Base-by-base conservation (phyloP, 2,888 invertebrate species). In the Nipponacmea schrenckii region DNA sequence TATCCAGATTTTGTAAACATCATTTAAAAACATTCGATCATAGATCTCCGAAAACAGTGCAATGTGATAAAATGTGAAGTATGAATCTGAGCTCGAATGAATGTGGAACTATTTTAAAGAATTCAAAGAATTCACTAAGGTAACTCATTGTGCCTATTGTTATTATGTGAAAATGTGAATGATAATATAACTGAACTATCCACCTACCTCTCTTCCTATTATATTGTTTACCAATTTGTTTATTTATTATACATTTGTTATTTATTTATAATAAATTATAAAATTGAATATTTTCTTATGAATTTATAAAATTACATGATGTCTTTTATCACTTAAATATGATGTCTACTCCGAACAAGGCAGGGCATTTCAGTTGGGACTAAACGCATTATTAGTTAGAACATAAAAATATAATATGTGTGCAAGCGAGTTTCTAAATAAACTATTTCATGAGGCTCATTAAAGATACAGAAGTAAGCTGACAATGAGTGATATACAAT, bases 231-330 rank as follows among this genome's bases (percentile, higher is more conserved):
- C 24, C 12, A 15, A 56, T 20, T 56, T 56, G 56, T 56, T 56
- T 56, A 56, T 56, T 56, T 56, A 56, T 56, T 56, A 20, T 56
- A 56, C 56, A 56, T 24, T 20, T 56, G 56, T 56, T 56, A 56
- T 56, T 56, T 56, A 56, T 56, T 56, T 56, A 24, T 24, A 56
- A 56, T 56, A 56, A 56, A 56, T 56, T 56, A 10, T 24, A 24
- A 56, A 56, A 56, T 56, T 24, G 8, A 56, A 56, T 20, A 56
- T 24, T 2, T 24, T 24, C 24, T 56, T 20, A 14, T 56, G 17
- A 24, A 24, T 56, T 56, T 56, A 10, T 5, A 39, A 39, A 39
- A 39, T 1, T 39, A 10, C 31, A 3, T 5, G 3, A 39, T 39
- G 39, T 39, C 8, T 39, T 39, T 39, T n/a, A n/a, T n/a, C n/a